Conservation (phyloP, 2,113 vertebrate genomes). For the Ahaetulla prasina region DNA sequence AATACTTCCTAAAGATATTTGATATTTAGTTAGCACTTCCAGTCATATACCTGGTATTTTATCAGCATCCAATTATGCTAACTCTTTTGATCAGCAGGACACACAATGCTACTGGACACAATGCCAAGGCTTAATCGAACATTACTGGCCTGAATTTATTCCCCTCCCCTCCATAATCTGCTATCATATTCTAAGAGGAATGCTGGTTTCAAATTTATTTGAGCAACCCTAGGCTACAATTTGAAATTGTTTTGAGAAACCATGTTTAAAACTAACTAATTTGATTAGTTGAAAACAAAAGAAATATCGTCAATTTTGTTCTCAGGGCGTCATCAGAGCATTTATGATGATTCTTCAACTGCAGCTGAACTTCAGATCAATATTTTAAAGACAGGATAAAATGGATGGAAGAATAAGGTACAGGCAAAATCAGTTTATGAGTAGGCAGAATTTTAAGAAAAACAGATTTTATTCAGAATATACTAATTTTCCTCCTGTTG, state of each 20-base stretch:
- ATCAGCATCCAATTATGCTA: background rate
- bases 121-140: background rate
- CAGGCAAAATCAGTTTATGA: background rate
- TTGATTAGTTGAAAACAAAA: background rate
- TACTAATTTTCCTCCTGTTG: background rate
- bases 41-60: background rate
- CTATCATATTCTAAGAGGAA: background rate
- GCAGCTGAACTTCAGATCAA: background rate
- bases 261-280: background rate
- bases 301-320: background rate
- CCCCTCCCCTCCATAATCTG: background rate
- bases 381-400: background rate
- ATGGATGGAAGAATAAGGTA: background rate
- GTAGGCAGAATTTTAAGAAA: background rate
- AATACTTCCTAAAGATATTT: constrained; percentile 82
- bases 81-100: background rate
- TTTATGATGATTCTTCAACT: background rate
- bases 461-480: background rate
- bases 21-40: background rate
- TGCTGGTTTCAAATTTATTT: background rate
- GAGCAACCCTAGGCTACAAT: background rate
- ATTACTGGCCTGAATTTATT: background rate
- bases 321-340: background rate
- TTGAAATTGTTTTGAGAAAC: background rate
- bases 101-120: background rate